phyloP scores from a whole-genome alignment of 2,113 vertebrate species.

The Beaufortia kweichowensis region DNA sequence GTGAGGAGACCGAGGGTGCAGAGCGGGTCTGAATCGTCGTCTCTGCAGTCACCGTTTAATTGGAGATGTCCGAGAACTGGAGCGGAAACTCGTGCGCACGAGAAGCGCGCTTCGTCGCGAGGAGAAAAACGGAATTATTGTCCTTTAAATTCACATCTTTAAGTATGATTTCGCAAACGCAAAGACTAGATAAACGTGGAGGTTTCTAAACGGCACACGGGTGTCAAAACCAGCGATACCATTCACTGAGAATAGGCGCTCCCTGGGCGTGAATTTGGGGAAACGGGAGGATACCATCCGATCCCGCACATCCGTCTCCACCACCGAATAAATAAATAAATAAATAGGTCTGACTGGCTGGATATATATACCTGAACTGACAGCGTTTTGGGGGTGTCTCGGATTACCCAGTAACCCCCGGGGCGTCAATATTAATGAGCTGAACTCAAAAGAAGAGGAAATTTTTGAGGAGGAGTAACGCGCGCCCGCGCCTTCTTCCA shows the following conservation, averaged over 20 bases:
- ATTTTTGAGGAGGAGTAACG: not conserved
- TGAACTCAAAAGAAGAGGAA: slow-evolving; percentile 18
- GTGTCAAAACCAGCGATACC: not conserved
- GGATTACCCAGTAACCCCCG: not conserved
- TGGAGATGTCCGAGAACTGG: slow-evolving; percentile 3
- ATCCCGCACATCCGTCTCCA: not conserved
- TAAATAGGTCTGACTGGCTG: slow-evolving; percentile 28
- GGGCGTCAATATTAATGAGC: slow-evolving; percentile 39
- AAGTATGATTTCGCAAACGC: not conserved
- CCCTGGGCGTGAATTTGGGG: not conserved
- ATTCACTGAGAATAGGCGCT: not conserved
- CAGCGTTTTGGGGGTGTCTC: slow-evolving; percentile 4
- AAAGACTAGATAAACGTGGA: not conserved
- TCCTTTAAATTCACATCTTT: not conserved
- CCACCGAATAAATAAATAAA: slow-evolving; percentile 6
- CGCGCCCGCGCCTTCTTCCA: not conserved
- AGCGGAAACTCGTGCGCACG: slow-evolving; percentile 1
- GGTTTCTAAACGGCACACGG: not conserved
- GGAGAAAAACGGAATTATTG: not conserved
- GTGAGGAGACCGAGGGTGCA: not conserved
- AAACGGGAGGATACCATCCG: not conserved
- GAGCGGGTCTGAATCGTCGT: not conserved
- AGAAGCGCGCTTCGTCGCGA: not conserved
- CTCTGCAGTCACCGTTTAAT: slow-evolving; percentile 17
- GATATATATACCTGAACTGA: slow-evolving; percentile 1